These are phyloP conservation scores for Cyclopterus lumpus DNA, from an alignment of 2,797 vertebrate genomes.

Conservation along the genomic window DNA sequence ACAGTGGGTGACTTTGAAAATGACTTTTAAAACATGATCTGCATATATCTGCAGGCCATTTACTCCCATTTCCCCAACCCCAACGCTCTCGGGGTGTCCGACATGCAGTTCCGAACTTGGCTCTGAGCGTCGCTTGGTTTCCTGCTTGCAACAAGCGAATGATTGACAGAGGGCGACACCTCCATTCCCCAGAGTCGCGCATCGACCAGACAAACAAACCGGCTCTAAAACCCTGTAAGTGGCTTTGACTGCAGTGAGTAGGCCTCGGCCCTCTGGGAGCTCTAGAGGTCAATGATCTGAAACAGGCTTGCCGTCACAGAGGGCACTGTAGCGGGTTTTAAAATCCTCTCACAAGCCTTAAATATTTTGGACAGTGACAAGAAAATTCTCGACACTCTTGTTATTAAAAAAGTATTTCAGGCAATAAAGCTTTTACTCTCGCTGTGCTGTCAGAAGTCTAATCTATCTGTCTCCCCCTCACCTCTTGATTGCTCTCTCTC, in stretches of 20 bases:
- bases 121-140: conserved; percentile 26
- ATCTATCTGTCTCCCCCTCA: conserved; percentile 28
- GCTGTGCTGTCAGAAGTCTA: conserved; percentile 39
- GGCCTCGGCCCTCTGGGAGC: conserved; percentile 53
- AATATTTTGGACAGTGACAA: conserved; percentile 23
- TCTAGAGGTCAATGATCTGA: conserved; percentile 60
- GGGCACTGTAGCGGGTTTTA: conserved; percentile 32
- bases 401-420: conserved; percentile 46
- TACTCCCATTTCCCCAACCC: background rate
- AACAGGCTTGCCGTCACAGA: conserved; percentile 27
- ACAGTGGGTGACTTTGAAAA: conserved; percentile 21
- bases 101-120: conserved; percentile 37
- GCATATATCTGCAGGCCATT: conserved; percentile 23
- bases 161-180: conserved; percentile 71
- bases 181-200: conserved; percentile 61
- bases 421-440: conserved; percentile 37
- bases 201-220: conserved; percentile 71
- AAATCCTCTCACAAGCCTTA: conserved; percentile 41
- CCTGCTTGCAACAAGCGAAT: conserved; percentile 47
- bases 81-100: conserved; percentile 6
- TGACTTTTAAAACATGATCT: background rate
- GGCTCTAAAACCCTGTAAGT: conserved; percentile 71
- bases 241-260: conserved; percentile 61
- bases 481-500: conserved; percentile 46
- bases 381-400: conserved; percentile 12